Base-by-base conservation (phyloP, 2,113 vertebrate species). In the Neodontobutis hainanensis region DNA sequence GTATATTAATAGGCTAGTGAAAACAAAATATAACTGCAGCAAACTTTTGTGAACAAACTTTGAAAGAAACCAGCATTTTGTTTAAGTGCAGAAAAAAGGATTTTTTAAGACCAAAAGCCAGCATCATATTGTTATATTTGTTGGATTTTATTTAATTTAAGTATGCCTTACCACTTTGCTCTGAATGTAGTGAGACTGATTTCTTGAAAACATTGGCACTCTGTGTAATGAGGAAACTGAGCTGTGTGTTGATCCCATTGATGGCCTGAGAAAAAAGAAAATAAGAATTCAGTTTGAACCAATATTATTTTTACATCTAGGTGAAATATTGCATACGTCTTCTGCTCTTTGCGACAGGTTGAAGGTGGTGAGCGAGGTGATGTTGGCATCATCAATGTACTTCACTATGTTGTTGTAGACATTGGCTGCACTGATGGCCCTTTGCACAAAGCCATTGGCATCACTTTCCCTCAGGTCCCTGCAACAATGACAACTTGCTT, bases 321-420 rank as follows among this genome's bases (percentile, higher is more conserved):
- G 44, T 19, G 0, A 14, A 5, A 68, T 6, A 3, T 10, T 19
- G 92, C 96, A 82, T 90, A 98, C 97, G 15, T 97, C 95, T 10
- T 93, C 87, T 64, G 95, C 92, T 65, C 91, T 86, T 38, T 93
- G 90, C 45, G 96, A 95, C 65, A 94, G 84, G 80, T 95, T 94
- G 75, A 94, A 50, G 50, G 94, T 92, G 15, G 91, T 73, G 61
- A 87, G 59, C 2, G 94, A 92, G 14, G 91, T 95, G 84, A 94
- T 88, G 34, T 95, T 92, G 65, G 96, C 95, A 32, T 96, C 93
- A 0, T 88, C 81, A 0, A 96, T 71, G 64, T 94, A 96, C 78
- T 92, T 91, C 14, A 92, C 90, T 0, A 99, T 98, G 66, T 96
- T 98, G 87, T 96, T 95, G 75, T 99, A 95, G 19, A 94, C 96